phyloP scores from a whole-genome alignment of 2,797 vertebrate species.

The Coregonus sp. region DNA sequence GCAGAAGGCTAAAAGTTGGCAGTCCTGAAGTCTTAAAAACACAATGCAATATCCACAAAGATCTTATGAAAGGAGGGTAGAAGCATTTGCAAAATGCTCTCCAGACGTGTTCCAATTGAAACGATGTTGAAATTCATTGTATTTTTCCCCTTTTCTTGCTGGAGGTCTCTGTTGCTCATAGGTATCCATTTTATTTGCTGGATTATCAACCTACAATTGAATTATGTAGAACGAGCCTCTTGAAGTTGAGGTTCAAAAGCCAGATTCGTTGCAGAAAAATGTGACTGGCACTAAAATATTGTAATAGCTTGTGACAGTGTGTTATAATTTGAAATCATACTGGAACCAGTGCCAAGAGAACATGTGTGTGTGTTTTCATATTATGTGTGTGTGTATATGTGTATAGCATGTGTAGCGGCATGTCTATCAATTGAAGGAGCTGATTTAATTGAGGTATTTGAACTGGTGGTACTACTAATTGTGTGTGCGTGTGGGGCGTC shows the following conservation, averaged over 20 bases:
- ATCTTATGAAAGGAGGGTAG: conserved; percentile 31
- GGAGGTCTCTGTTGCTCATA: not conserved
- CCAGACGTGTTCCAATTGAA: conserved; percentile 30
- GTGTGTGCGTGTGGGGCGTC: not conserved
- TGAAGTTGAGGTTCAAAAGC: not conserved
- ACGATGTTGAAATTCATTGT: conserved; percentile 33
- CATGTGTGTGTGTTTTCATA: not conserved
- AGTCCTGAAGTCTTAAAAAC: conserved; percentile 48
- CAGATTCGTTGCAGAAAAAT: not conserved
- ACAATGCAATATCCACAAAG: conserved; percentile 45
- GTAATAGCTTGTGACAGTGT: not conserved
- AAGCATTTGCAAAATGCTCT: conserved; percentile 31
- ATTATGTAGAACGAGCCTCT: not conserved
- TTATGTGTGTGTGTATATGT: not conserved
- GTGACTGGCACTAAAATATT: not conserved
- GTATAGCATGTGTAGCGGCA: not conserved
- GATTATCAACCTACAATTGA: not conserved
- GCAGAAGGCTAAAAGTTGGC: conserved; percentile 43
- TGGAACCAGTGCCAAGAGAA: not conserved
- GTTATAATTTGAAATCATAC: not conserved
- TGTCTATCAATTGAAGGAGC: not conserved
- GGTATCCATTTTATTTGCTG: not conserved
- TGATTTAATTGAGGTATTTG: not conserved
- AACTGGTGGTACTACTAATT: not conserved
- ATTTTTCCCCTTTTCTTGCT: conserved; percentile 4